Percentiles rank a stretch among this genome's conserved stretches.
Conservation (phyloP, 2,888 invertebrate species). For the Drosophila formosana region DNA sequence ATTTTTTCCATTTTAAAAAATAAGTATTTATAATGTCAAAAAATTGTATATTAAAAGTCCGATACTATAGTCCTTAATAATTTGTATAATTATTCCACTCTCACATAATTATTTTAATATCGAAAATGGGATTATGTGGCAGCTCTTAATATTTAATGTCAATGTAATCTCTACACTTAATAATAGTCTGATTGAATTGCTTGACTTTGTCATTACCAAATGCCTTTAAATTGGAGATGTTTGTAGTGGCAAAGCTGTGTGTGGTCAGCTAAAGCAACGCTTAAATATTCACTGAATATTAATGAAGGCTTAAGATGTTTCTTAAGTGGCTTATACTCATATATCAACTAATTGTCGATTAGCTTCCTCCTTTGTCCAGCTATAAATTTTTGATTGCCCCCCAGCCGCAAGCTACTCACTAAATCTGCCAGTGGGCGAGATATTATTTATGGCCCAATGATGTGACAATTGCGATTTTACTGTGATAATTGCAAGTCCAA, state of each 20-base stretch:
- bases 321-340: background rate
- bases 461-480: constrained; percentile 46
- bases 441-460: constrained; percentile 38
- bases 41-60: constrained; percentile 15
- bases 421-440: background rate
- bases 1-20: constrained; percentile 19
- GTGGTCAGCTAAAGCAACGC: background rate
- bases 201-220: background rate
- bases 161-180: too few species aligned
- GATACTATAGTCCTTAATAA: constrained; percentile 1
- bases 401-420: background rate
- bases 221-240: too few species aligned
- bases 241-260: background rate
- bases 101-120: too few species aligned
- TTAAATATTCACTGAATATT: constrained; percentile 22
- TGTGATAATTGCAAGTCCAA: constrained; percentile 43
- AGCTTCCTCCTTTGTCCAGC: background rate
- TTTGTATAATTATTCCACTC: background rate
- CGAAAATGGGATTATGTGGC: too few species aligned
- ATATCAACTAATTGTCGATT: constrained; percentile 23
- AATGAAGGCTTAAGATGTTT: background rate
- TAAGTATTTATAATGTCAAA: constrained; percentile 22
- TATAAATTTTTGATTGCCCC: constrained; percentile 8
- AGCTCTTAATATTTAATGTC: too few species aligned
- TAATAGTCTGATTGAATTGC: too few species aligned